Percentiles rank a stretch among this genome's conserved stretches.
phyloP scores from a whole-genome alignment of 2,113 vertebrate genomes.

The Sclerurus mexicanus region DNA sequence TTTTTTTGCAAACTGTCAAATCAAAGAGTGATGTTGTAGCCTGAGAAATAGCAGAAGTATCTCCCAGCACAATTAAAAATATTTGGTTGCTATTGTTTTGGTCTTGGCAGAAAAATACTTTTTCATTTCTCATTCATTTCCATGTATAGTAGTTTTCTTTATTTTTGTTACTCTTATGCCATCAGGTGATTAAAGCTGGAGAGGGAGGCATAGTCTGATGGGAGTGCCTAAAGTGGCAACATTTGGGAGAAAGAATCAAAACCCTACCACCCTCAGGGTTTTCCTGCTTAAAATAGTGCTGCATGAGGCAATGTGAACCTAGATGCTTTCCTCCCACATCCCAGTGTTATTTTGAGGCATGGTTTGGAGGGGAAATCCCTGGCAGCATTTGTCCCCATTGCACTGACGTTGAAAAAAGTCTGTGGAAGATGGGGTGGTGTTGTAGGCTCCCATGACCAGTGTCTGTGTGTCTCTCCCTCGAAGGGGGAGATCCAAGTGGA shows the following conservation, averaged over 20 bases:
- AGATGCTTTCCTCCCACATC: background rate
- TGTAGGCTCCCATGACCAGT: fast-evolving
- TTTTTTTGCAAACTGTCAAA: background rate
- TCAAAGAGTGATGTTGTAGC: background rate
- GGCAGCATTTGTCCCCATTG: background rate
- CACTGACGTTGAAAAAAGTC: background rate
- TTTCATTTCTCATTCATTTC: background rate
- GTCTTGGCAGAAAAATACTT: slow-evolving; percentile 6
- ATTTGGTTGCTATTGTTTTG: slow-evolving; percentile 16
- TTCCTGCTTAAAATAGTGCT: slow-evolving; percentile 14
- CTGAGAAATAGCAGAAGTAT: background rate
- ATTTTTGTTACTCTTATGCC: slow-evolving; percentile 3
- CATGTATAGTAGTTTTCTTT: slow-evolving; percentile 10
- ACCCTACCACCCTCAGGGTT: background rate
- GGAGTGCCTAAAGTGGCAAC: background rate
- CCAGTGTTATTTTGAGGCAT: background rate
- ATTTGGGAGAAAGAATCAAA: background rate
- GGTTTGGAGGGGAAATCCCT: slow-evolving; percentile 18
- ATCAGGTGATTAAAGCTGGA: background rate
- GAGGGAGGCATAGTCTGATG: background rate
- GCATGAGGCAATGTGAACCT: background rate
- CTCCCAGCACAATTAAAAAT: background rate
- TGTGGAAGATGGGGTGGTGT: background rate
- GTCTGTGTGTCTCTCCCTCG: background rate
- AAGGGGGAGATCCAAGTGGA: background rate